These are phyloP conservation scores for Scolopax bukidnonensis DNA, from an alignment of 2,797 vertebrate species.

Conservation along the genomic window DNA sequence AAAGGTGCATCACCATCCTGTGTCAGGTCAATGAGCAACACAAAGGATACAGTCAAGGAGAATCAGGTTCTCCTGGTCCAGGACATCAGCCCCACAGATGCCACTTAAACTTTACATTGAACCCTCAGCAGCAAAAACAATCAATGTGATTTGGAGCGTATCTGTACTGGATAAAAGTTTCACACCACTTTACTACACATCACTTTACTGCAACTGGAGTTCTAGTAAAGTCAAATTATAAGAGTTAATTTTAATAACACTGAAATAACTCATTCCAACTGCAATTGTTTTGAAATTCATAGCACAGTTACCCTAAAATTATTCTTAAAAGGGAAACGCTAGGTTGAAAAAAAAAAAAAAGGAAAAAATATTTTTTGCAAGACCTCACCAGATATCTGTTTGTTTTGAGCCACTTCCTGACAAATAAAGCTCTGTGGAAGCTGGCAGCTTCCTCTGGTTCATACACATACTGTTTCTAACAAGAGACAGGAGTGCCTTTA, in stretches of 20 bases:
- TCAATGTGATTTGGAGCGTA: rapidly evolving
- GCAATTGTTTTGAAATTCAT: background rate
- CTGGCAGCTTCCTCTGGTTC: background rate
- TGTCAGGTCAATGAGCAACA: background rate
- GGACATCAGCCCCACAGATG: background rate
- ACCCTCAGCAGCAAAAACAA: background rate
- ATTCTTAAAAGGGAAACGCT: background rate
- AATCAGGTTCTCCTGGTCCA: background rate
- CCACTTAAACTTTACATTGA: background rate
- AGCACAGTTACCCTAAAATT: background rate
- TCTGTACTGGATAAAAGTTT: background rate
- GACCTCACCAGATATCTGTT: background rate
- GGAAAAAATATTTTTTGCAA: background rate
- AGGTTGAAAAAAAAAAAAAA: background rate
- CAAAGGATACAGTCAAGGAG: background rate
- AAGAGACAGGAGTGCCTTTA: background rate
- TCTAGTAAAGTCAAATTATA: background rate
- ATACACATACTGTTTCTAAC: background rate
- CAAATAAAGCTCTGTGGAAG: background rate
- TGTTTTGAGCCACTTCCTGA: background rate
- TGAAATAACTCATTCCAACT: background rate
- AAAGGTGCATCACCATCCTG: background rate
- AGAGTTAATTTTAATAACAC: background rate
- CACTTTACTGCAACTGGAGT: background rate
- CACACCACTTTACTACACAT: background rate